Evolutionary conservation across 2,888 invertebrate genomes (phyloP).

Genomic region (Conomelus anceps): DNA sequence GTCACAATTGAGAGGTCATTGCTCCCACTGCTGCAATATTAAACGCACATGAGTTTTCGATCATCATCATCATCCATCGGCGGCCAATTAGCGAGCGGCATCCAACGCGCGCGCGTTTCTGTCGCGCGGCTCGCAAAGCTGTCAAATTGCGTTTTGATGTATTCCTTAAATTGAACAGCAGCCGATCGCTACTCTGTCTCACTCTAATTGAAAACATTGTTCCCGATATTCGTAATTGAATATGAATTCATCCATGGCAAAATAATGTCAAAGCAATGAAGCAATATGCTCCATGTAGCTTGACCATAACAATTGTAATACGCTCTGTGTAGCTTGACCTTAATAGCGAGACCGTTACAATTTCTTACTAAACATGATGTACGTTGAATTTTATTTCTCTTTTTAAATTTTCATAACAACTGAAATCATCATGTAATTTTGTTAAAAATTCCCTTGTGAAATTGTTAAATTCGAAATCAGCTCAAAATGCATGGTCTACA

Average conservation of each 20-base stretch:
- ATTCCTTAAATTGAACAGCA: not conserved
- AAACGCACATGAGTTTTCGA: not conserved
- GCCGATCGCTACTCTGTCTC: too few relatives aligned
- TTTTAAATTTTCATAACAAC: too few relatives aligned
- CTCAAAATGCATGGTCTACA: too few relatives aligned
- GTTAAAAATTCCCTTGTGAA: too few relatives aligned
- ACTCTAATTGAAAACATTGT: not conserved
- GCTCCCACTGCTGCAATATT: not conserved
- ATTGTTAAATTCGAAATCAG: too few relatives aligned
- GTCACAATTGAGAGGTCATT: not conserved
- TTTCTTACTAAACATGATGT: too few relatives aligned
- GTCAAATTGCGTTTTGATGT: not conserved
- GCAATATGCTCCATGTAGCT: not conserved
- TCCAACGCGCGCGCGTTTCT: not conserved
- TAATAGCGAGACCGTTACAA: too few relatives aligned
- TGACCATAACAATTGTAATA: too few relatives aligned
- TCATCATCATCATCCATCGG: not conserved
- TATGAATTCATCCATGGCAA: not conserved
- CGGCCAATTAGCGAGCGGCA: not conserved
- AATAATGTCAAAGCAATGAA: not conserved
- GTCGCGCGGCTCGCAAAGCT: not conserved
- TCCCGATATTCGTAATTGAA: not conserved
- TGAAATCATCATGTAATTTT: too few relatives aligned
- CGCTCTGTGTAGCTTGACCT: too few relatives aligned
- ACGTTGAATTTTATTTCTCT: too few relatives aligned